phyloP scores from a whole-genome alignment of 2,888 invertebrate genomes.

The Dromius quadrimaculatus region DNA sequence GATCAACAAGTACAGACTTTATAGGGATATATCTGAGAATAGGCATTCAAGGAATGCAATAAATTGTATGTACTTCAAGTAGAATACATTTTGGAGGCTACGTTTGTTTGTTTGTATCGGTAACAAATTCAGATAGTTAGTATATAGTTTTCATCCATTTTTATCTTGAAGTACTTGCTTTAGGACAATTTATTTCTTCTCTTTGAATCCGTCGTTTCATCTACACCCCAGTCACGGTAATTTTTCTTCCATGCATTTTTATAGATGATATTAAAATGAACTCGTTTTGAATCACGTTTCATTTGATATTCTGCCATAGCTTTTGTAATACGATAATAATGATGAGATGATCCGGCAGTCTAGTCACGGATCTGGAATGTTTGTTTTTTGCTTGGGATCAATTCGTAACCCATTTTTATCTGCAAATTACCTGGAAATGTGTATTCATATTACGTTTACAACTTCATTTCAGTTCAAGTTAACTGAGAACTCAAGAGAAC shows the following conservation, averaged over 20 bases:
- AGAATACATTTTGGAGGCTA: too few relatives aligned
- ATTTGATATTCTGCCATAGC: slow-evolving; percentile 32
- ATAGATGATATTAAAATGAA: slow-evolving; percentile 43
- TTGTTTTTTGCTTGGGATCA: slow-evolving; percentile 27
- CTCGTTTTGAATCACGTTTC: slow-evolving; percentile 37
- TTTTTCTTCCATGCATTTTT: slow-evolving; percentile 17
- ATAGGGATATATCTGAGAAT: too few relatives aligned
- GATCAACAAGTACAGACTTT: too few relatives aligned
- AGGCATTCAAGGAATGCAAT: too few relatives aligned
- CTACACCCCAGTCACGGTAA: slow-evolving; percentile 51
- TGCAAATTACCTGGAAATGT: slow-evolving; percentile 8
- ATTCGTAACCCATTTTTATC: slow-evolving; percentile 40
- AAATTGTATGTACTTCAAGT: too few relatives aligned
- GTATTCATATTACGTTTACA: slow-evolving; percentile 20
- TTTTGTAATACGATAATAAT: slow-evolving; percentile 45
- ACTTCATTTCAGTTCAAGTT: slow-evolving; percentile 3
- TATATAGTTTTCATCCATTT: too few relatives aligned
- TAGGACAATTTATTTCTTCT: too few relatives aligned
- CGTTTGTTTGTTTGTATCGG: too few relatives aligned
- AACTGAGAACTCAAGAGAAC: too few relatives aligned
- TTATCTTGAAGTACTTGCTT: too few relatives aligned
- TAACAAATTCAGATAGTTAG: too few relatives aligned
- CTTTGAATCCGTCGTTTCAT: too few relatives aligned
- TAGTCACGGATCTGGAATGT: slow-evolving; percentile 32
- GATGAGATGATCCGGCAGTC: slow-evolving; percentile 19